phyloP scores from a whole-genome alignment of 2,888 invertebrate species.

The Scaptomyza flava region DNA sequence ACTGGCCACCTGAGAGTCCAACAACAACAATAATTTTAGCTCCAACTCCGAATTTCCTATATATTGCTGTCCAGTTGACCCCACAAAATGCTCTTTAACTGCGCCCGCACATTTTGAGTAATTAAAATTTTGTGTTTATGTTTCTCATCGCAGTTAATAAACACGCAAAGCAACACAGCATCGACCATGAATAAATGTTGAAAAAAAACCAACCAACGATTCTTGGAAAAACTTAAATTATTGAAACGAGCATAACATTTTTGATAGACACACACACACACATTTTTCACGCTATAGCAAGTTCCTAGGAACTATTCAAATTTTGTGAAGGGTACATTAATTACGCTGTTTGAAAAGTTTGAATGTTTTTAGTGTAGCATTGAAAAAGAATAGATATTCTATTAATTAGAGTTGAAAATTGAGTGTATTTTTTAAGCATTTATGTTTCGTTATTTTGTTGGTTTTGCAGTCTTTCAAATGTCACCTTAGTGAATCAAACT shows the following conservation, averaged over 20 bases:
- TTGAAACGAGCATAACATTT: conserved; percentile 57
- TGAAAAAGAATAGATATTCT: not conserved
- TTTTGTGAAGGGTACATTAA: conserved; percentile 13
- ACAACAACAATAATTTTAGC: not conserved
- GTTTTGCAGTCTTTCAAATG: too few species aligned
- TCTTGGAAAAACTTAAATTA: conserved; percentile 64
- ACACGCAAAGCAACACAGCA: conserved; percentile 44
- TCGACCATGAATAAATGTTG: conserved; percentile 61
- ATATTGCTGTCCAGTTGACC: conserved; percentile 48
- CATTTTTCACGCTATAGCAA: conserved; percentile 69
- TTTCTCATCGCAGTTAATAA: conserved; percentile 52
- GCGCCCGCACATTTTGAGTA: conserved; percentile 76
- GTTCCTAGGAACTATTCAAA: conserved; percentile 54
- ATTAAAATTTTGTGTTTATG: conserved; percentile 79
- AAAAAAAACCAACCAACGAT: conserved; percentile 30
- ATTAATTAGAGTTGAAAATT: not conserved
- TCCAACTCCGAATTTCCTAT: not conserved
- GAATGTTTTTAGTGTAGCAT: not conserved
- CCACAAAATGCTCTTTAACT: conserved; percentile 73
- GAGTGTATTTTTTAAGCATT: too few species aligned
- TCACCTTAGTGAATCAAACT: too few species aligned
- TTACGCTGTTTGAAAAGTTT: not conserved
- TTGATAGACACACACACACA: conserved; percentile 39
- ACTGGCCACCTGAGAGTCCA: conserved; percentile 13
- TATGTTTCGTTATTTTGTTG: too few species aligned